These are phyloP conservation scores for Spinus olivaceus DNA, from an alignment of 2,797 vertebrate genomes.

Conservation along the genomic window DNA sequence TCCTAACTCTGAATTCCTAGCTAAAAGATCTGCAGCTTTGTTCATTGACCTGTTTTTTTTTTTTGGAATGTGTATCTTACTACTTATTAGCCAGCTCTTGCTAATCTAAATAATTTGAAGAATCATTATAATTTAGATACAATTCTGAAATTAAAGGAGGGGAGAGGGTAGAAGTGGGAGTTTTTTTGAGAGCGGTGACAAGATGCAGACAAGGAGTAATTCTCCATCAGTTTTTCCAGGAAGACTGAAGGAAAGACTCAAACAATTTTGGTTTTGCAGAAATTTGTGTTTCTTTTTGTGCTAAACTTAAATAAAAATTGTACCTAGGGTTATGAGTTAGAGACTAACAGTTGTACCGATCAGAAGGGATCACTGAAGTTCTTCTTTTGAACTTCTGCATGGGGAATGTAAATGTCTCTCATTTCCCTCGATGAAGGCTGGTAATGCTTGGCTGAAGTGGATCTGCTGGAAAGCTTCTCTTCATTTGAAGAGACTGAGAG, in stretches of 20 bases:
- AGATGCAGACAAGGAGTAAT: not conserved
- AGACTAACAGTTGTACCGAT: not conserved
- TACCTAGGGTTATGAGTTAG: not conserved
- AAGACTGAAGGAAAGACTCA: not conserved
- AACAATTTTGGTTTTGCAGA: not conserved
- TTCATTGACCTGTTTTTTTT: not conserved
- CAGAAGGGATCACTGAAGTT: not conserved
- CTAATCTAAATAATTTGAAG: not conserved
- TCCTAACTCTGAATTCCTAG: not conserved
- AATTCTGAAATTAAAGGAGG: not conserved
- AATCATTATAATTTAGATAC: not conserved
- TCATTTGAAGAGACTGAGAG: not conserved
- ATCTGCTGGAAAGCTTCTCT: not conserved
- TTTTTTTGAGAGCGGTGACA: not conserved
- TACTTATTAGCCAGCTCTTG: not conserved
- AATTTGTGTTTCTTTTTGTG: not conserved
- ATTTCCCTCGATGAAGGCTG: not conserved
- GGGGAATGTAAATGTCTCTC: not conserved
- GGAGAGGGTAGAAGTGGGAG: not conserved
- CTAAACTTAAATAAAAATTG: not conserved
- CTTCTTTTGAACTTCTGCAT: not conserved
- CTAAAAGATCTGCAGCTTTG: not conserved
- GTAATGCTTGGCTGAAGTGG: accelerated
- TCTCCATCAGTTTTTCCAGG: not conserved
- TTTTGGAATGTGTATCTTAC: not conserved